Percentiles rank a stretch among this genome's conserved stretches.
Conservation (phyloP, 2,888 invertebrate genomes). For the Tachina fera region DNA sequence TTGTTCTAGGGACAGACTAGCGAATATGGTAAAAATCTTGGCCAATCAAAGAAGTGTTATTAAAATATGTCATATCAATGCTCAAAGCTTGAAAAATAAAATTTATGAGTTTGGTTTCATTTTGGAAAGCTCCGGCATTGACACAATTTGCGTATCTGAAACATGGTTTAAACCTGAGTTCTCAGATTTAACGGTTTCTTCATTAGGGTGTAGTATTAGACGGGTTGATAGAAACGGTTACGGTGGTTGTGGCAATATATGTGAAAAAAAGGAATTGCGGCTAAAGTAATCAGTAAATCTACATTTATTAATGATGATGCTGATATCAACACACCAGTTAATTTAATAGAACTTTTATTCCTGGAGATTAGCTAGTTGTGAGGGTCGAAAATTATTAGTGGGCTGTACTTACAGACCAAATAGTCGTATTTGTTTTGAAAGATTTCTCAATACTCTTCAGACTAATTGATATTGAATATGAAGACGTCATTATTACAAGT, state of each 20-base stretch:
- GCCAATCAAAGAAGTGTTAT: background rate
- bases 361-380: background rate
- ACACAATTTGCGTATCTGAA: no score
- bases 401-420: background rate
- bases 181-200: background rate
- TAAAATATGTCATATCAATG: no score
- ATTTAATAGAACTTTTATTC: background rate
- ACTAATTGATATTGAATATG: background rate
- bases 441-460: no score
- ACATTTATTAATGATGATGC: background rate
- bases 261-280: background rate
- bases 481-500: slow-evolving; percentile 2
- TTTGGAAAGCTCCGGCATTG: no score
- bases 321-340: no score
- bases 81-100: background rate
- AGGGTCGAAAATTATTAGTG: slow-evolving; percentile 3
- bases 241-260: background rate
- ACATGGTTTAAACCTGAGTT: background rate
- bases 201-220: background rate
- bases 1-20: background rate
- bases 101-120: no score
- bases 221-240: background rate
- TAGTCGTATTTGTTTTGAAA: background rate
- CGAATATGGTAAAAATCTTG: slow-evolving; percentile 10
- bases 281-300: background rate